phyloP scores from a whole-genome alignment of 2,797 vertebrate genomes.

The Ammospiza maritima region DNA sequence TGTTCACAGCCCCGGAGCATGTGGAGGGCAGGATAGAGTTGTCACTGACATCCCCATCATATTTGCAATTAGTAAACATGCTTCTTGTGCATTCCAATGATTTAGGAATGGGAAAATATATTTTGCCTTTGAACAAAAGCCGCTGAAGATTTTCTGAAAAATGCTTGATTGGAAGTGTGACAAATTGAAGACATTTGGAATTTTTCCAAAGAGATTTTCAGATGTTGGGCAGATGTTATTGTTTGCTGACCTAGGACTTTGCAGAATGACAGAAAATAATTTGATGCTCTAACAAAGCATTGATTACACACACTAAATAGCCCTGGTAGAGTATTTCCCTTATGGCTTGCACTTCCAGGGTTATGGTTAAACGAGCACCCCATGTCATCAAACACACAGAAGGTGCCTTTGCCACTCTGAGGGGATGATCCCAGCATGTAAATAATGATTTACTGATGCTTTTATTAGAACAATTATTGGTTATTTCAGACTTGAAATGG shows the following conservation, averaged over 20 bases:
- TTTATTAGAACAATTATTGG: constrained; percentile 79
- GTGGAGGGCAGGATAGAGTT: constrained; percentile 27
- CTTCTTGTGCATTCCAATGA: constrained; percentile 1
- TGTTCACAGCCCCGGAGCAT: not conserved
- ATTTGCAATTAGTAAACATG: constrained; percentile 9
- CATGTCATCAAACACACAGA: constrained; percentile 57
- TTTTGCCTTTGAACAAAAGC: constrained; percentile 47
- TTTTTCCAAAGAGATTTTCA: constrained; percentile 49
- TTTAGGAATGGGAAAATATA: not conserved
- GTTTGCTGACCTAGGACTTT: constrained; percentile 54
- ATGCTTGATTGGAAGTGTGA: constrained; percentile 4
- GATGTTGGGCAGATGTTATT: constrained; percentile 54
- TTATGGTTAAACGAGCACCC: constrained; percentile 48
- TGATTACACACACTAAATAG: constrained; percentile 19
- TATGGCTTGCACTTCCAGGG: constrained; percentile 19
- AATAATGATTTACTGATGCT: constrained; percentile 74
- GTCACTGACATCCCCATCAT: not conserved
- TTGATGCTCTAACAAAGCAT: constrained; percentile 39
- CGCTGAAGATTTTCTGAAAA: constrained; percentile 36
- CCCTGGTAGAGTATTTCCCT: constrained; percentile 32
- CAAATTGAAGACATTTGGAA: constrained; percentile 21
- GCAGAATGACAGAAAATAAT: constrained; percentile 41
- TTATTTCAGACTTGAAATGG: constrained; percentile 70
- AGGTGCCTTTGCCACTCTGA: constrained; percentile 63
- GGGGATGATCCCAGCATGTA: constrained; percentile 68